phyloP scores from a whole-genome alignment of 2,888 invertebrate species.

The Entomobrya multifasciata region DNA sequence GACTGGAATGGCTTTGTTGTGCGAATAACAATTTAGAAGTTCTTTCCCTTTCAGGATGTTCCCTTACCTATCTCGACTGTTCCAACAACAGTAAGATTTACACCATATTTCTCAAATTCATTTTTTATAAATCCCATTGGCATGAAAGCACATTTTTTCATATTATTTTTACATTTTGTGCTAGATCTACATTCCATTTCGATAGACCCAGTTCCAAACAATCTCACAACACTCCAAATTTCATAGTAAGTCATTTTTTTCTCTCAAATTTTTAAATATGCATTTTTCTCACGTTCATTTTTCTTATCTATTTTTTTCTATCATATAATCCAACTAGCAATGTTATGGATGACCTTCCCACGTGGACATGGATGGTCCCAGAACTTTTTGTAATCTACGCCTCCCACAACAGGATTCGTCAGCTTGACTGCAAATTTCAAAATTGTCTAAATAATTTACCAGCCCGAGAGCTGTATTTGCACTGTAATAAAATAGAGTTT shows the following conservation, averaged over 20 bases:
- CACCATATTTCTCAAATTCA: slow-evolving; percentile 65
- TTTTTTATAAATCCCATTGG: neutral
- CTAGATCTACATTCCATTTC: slow-evolving; percentile 88
- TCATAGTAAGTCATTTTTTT: slow-evolving; percentile 85
- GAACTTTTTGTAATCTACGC: slow-evolving; percentile 78
- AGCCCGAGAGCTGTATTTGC: slow-evolving; percentile 77
- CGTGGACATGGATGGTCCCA: slow-evolving; percentile 79
- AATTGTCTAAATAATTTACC: slow-evolving; percentile 78
- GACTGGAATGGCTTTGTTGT: slow-evolving; percentile 89
- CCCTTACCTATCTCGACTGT: slow-evolving; percentile 88
- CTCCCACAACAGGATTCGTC: slow-evolving; percentile 78
- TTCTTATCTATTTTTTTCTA: too few species aligned
- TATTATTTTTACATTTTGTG: slow-evolving; percentile 71
- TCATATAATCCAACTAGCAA: too few species aligned
- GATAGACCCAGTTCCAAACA: slow-evolving; percentile 87
- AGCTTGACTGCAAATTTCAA: slow-evolving; percentile 79
- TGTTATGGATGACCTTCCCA: slow-evolving; percentile 77
- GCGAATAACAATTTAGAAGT: slow-evolving; percentile 89
- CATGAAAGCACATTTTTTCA: neutral
- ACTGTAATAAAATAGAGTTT: slow-evolving; percentile 79
- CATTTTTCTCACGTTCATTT: too few species aligned
- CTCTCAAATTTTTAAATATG: too few species aligned
- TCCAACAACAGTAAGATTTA: slow-evolving; percentile 91
- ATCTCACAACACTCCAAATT: slow-evolving; percentile 89
- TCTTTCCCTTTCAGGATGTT: slow-evolving; percentile 89